These are phyloP conservation scores for Andrena praecox DNA, from an alignment of 2,888 invertebrate species.

Conservation along the genomic window DNA sequence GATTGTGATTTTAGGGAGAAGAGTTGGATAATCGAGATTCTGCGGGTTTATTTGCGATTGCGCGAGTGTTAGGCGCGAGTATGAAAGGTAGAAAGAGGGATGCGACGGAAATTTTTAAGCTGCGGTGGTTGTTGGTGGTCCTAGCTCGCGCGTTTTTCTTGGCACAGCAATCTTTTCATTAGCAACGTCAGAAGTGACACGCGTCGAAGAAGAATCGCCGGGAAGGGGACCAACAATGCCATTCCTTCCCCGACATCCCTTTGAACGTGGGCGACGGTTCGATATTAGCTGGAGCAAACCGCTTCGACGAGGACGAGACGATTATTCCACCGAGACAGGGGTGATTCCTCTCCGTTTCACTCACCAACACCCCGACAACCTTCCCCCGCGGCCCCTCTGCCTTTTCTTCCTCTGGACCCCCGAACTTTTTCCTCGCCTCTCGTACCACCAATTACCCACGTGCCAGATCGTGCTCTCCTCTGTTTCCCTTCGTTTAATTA, in stretches of 20 bases:
- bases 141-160: constrained; percentile 8
- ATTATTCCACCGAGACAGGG: constrained; percentile 73
- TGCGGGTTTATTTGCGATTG: no score
- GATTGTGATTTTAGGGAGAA: no score
- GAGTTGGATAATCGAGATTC: no score
- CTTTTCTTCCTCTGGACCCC: constrained; percentile 18
- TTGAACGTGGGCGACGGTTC: constrained; percentile 57
- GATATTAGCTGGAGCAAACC: constrained; percentile 76
- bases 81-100: no score
- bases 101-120: no score
- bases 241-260: constrained; percentile 47
- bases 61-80: no score
- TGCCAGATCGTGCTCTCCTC: background rate
- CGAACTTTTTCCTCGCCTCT: background rate
- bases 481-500: background rate
- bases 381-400: constrained; percentile 19
- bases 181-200: constrained; percentile 48
- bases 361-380: constrained; percentile 51
- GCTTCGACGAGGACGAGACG: constrained; percentile 73
- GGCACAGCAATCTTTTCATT: constrained; percentile 51
- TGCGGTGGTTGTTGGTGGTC: background rate
- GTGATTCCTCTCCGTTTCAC: constrained; percentile 64
- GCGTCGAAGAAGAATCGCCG: constrained; percentile 49
- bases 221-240: constrained; percentile 43
- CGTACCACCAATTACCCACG: background rate